These are phyloP conservation scores for Neogobius melanostomus DNA, from an alignment of 2,113 vertebrate species.

Conservation along the genomic window DNA sequence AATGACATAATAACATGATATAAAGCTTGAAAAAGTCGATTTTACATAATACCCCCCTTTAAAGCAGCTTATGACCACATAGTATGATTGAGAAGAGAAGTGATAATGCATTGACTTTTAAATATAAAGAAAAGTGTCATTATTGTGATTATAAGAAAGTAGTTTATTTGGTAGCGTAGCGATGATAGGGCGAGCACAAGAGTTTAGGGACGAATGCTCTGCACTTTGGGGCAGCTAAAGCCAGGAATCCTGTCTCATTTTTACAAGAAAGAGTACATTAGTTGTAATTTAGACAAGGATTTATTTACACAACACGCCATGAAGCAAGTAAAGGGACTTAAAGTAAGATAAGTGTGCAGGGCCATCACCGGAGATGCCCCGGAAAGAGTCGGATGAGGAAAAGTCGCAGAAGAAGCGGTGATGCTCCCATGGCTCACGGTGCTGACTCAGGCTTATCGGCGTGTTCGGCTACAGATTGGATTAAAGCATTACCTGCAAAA, in stretches of 20 bases:
- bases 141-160: too few relatives aligned
- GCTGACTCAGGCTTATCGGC: conserved; percentile 57
- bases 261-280: background rate
- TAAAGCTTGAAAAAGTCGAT: too few relatives aligned
- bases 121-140: too few relatives aligned
- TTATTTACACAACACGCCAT: background rate
- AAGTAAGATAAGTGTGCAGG: background rate
- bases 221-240: too few relatives aligned
- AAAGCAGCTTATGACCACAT: too few relatives aligned
- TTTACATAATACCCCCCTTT: too few relatives aligned
- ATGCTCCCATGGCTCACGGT: conserved; percentile 33
- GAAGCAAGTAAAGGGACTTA: conserved; percentile 4
- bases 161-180: too few relatives aligned
- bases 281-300: conserved; percentile 1
- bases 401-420: conserved; percentile 23
- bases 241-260: conserved; percentile 1
- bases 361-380: conserved; percentile 10
- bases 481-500: conserved; percentile 54
- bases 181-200: too few relatives aligned
- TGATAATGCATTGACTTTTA: too few relatives aligned
- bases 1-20: too few relatives aligned
- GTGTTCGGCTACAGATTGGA: conserved; percentile 47
- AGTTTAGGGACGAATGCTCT: too few relatives aligned
- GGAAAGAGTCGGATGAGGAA: conserved; percentile 14
- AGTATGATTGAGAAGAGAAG: too few relatives aligned